Evolutionary conservation across 1,140 invertebrate genomes (phyloP).

Genomic region (silkworm (Bombyx mori)): DNA sequence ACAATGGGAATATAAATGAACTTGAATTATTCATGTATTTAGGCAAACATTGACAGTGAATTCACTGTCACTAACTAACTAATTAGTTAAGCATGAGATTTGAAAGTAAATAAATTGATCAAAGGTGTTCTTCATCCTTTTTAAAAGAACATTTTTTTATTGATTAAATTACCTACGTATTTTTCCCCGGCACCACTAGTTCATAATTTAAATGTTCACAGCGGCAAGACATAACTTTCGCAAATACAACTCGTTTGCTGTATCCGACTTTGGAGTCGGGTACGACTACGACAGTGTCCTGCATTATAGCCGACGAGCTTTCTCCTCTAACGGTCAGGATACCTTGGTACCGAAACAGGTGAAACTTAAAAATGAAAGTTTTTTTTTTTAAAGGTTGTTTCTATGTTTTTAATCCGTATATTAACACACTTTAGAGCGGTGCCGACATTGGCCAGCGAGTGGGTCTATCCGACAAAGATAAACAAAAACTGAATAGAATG

Average conservation of each 20-base stretch:
- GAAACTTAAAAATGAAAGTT: conserved; percentile 8
- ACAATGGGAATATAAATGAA: no score
- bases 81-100: no score
- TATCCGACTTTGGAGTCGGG: conserved; percentile 75
- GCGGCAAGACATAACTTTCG: conserved; percentile 76
- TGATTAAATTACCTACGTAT: no score
- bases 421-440: conserved; percentile 32
- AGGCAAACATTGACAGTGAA: no score
- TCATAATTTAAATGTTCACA: conserved; percentile 23
- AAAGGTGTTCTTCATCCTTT: no score
- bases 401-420: conserved; percentile 1
- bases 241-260: conserved; percentile 76
- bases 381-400: conserved; percentile 2
- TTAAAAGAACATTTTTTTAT: no score
- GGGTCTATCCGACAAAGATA: conserved; percentile 78
- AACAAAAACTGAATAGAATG: conserved; percentile 78
- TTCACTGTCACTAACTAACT: no score
- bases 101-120: no score
- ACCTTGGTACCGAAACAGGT: conserved; percentile 74
- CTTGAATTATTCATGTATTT: no score
- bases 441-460: conserved; percentile 75
- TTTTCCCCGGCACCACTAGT: not conserved
- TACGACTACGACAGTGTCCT: conserved; percentile 84
- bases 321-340: conserved; percentile 76
- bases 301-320: conserved; percentile 80